Conservation (phyloP, 2,888 invertebrate species). For the Polymixis flavicincta region DNA sequence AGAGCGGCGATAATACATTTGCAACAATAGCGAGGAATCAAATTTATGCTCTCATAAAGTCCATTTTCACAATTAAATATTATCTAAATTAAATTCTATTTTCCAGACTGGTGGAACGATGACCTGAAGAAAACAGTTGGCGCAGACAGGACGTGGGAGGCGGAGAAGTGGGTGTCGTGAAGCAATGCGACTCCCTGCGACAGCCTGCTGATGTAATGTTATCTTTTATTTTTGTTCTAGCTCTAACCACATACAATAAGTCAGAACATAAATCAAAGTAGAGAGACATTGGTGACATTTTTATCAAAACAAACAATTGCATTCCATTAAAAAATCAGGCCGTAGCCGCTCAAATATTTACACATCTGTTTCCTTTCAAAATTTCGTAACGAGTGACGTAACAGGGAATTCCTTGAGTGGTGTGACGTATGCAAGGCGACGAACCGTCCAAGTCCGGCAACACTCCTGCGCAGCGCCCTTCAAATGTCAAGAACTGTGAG, state of each 20-base stretch:
- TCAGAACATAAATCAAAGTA: slow-evolving; percentile 34
- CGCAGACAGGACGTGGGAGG: slow-evolving; percentile 47
- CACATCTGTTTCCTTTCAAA: slow-evolving; percentile 71
- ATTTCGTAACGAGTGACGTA: slow-evolving; percentile 76
- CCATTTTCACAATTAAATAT: not conserved
- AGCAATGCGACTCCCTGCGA: slow-evolving; percentile 24
- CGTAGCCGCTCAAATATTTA: slow-evolving; percentile 61
- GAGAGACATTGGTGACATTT: slow-evolving; percentile 37
- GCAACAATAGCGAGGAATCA: not conserved
- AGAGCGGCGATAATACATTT: not conserved
- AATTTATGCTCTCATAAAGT: not conserved
- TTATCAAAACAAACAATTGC: slow-evolving; percentile 52
- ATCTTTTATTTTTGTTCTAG: slow-evolving; percentile 47
- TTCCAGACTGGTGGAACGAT: slow-evolving; percentile 40
- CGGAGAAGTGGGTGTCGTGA: slow-evolving; percentile 45
- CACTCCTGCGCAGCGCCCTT: slow-evolving; percentile 77
- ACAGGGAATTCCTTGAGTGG: slow-evolving; percentile 81
- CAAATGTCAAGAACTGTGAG: slow-evolving; percentile 80
- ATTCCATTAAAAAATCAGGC: slow-evolving; percentile 54
- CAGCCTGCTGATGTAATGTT: slow-evolving; percentile 32
- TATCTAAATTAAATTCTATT: slow-evolving; percentile 12
- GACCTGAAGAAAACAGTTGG: slow-evolving; percentile 34
- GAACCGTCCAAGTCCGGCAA: slow-evolving; percentile 59
- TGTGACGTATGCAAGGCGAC: slow-evolving; percentile 71
- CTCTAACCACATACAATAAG: slow-evolving; percentile 15